Base-by-base conservation (phyloP, 2,888 invertebrate genomes). In the Tetragonula carbonaria region DNA sequence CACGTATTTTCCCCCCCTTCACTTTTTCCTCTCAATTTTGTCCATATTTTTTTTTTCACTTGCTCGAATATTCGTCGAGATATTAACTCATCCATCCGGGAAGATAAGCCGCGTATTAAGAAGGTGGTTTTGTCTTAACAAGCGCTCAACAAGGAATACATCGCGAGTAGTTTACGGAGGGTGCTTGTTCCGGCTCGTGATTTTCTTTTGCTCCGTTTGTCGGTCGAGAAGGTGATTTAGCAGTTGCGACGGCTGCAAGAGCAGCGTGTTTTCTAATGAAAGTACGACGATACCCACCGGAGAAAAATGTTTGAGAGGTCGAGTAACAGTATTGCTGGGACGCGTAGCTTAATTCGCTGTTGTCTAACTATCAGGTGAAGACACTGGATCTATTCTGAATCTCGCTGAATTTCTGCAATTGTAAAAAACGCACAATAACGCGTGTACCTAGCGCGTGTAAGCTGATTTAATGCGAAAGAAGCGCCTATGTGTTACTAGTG, bases 231-330 rank as follows among this genome's bases (percentile, higher is more conserved):
- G 33, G 84, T 77, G 85, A 85, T 85, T 85, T 77, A 80, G 57
- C 53, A 71, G 71, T 70, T 80, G 77, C 74, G 72, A 28, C 28
- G 18, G 8, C 8, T 62, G 28, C 62, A 4, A 72, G 67, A 74
- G 74, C 71, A 80, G 76, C 79, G 70, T 66, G 74, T 71, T 84
- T 84, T 84, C 77, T 68, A 84, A 85, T 63, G 85, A 85, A 84
- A 85, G 5, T 0, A 23, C 65, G 67, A 57, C 67, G 57, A 63
- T 68, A 51, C 57, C 70, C 14, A 16, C 14, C 16, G 28, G 57
- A 75, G 78, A 75, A 73, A 72, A 73, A 74, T 70, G 67, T 59
- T 45, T 8, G 16, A 38, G 4, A 28, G 53, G 21, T 62, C 18
- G 45, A 21, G 55, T 18, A 68, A 63, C 51, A 33, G 50, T 51